Percentiles rank a stretch among this genome's conserved stretches.
These are phyloP conservation scores for Syngnathus acus DNA, from an alignment of 2,797 vertebrate species.

Conservation along the genomic window DNA sequence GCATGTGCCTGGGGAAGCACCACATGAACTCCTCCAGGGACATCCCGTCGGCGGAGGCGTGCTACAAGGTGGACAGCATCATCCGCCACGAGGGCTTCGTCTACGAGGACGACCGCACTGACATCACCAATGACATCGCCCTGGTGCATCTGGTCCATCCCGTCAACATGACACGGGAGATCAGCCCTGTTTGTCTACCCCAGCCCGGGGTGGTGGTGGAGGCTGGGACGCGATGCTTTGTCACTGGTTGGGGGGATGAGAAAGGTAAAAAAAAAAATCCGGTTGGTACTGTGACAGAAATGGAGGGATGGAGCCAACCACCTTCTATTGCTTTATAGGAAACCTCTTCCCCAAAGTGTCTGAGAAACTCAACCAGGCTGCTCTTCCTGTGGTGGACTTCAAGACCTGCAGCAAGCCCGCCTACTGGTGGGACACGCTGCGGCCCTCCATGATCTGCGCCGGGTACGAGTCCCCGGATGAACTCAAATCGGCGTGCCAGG, in stretches of 20 bases:
- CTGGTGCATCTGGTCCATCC: constrained; percentile 59
- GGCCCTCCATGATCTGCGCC: constrained; percentile 69
- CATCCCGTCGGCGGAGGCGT: constrained; percentile 50
- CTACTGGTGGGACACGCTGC: constrained; percentile 64
- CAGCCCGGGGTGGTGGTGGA: constrained; percentile 38
- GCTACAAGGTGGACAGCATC: constrained; percentile 54
- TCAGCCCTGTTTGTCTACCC: constrained; percentile 68
- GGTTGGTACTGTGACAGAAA: neutral
- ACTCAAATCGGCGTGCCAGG: constrained; percentile 70
- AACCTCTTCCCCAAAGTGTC: constrained; percentile 46
- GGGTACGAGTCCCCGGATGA: constrained; percentile 67
- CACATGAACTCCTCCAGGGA: constrained; percentile 65
- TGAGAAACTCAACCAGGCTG: constrained; percentile 61
- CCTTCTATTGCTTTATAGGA: constrained; percentile 27
- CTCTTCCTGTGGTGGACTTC: constrained; percentile 61
- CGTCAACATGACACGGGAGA: constrained; percentile 55
- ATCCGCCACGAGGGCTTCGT: constrained; percentile 62
- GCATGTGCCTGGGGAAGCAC: constrained; percentile 70
- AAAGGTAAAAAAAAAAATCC: constrained; percentile 51
- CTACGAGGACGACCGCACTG: constrained; percentile 47
- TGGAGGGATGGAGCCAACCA: neutral
- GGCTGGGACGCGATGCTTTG: constrained; percentile 56
- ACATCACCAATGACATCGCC: constrained; percentile 63
- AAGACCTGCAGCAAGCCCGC: constrained; percentile 64
- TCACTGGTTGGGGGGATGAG: constrained; percentile 67